phyloP scores from a whole-genome alignment of 1,140 invertebrate genomes.

The Listronotus oregonensis region DNA sequence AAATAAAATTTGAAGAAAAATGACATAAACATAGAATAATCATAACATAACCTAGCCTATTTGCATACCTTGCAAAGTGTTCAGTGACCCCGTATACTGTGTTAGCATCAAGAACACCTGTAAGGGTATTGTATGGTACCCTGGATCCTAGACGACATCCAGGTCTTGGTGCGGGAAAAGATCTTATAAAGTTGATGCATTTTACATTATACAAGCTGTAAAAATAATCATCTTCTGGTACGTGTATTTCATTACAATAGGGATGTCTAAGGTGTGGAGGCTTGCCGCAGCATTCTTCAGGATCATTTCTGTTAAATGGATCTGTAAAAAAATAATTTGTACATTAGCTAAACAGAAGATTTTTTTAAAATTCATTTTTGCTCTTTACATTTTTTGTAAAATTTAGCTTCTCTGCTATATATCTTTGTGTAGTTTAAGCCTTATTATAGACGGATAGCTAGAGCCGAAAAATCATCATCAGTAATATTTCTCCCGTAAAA shows the following conservation, averaged over 20 bases:
- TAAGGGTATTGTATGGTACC: conserved; percentile 81
- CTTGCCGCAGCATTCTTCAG: conserved; percentile 84
- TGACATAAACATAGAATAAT: no score
- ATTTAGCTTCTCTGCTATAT: no score
- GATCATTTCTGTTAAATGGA: conserved; percentile 81
- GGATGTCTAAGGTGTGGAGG: conserved; percentile 80
- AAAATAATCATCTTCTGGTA: conserved; percentile 91
- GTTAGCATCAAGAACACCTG: conserved; percentile 81
- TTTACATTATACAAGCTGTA: conserved; percentile 82
- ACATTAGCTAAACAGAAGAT: no score
- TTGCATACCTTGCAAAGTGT: conserved; percentile 68
- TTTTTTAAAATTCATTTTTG: no score
- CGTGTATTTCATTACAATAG: conserved; percentile 87
- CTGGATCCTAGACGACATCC: conserved; percentile 77
- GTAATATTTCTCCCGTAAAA: no score
- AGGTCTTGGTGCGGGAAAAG: conserved; percentile 79
- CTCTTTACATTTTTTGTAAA: no score
- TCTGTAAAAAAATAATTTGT: no score
- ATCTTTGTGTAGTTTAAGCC: no score
- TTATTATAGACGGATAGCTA: no score
- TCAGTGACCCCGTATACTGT: conserved; percentile 85
- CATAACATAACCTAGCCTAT: no score
- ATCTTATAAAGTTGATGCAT: conserved; percentile 87
- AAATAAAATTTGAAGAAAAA: no score
- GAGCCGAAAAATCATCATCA: no score